Evolutionary conservation across 1,140 invertebrate genomes (phyloP).

Genomic region (Radopholus similis): DNA sequence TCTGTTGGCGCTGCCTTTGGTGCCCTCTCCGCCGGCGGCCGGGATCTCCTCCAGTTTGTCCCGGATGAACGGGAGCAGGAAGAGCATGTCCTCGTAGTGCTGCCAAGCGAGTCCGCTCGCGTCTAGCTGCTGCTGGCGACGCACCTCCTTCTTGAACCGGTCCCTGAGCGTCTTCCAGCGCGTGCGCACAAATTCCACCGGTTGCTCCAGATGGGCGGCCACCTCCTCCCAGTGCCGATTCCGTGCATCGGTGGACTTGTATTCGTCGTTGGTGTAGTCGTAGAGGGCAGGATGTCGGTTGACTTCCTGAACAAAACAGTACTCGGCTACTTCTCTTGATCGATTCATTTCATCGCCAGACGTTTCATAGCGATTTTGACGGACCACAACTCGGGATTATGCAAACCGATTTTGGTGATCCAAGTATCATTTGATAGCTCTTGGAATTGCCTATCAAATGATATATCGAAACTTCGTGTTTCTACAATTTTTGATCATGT

Average conservation of each 20-base stretch:
- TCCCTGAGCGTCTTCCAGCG: constrained; percentile 28
- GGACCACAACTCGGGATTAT: too few species aligned
- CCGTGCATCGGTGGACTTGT: constrained; percentile 21
- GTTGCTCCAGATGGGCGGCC: constrained; percentile 6
- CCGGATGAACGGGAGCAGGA: constrained; percentile 25
- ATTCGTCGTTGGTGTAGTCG: constrained; percentile 19
- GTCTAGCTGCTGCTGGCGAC: constrained; percentile 12
- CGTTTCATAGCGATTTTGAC: too few species aligned
- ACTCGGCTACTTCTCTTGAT: too few species aligned
- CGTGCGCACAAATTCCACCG: constrained; percentile 25
- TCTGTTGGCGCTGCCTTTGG: too few species aligned
- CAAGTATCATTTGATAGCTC: too few species aligned
- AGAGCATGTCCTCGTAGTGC: constrained; percentile 28
- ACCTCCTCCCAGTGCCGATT: constrained; percentile 25
- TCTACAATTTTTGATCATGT: too few species aligned
- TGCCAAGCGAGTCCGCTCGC: constrained; percentile 5
- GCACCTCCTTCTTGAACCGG: constrained; percentile 26
- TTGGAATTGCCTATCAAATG: too few species aligned
- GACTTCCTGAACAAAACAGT: too few species aligned
- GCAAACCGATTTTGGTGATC: too few species aligned
- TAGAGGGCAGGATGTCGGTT: constrained; percentile 25
- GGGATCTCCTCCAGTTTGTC: neutral
- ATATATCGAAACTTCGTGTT: too few species aligned
- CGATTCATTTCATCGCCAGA: too few species aligned
- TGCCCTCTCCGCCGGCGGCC: neutral